Evolutionary conservation across 2,797 vertebrate species (phyloP).

Genomic region (Meriones psammophilus): DNA sequence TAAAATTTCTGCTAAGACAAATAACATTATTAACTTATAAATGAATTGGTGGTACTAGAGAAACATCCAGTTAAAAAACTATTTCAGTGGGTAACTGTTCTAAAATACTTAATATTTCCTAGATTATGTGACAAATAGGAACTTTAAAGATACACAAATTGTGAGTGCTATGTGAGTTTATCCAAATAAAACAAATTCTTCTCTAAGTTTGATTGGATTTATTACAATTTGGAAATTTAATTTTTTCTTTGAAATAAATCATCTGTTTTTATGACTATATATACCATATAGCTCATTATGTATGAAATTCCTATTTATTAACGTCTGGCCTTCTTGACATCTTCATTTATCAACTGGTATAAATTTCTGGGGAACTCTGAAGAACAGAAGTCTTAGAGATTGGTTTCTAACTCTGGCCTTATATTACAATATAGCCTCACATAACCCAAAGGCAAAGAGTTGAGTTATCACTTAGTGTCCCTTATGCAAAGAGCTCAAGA

Average conservation of each 20-base stretch:
- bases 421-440: background rate
- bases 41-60: background rate
- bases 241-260: background rate
- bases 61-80: background rate
- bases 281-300: background rate
- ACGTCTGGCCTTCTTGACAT: background rate
- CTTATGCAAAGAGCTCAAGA: background rate
- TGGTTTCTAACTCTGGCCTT: background rate
- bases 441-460: background rate
- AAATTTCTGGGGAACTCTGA: background rate
- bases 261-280: background rate
- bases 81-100: background rate
- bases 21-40: conserved; percentile 1
- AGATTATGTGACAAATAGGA: background rate
- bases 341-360: background rate
- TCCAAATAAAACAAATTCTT: conserved; percentile 12
- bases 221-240: conserved; percentile 16
- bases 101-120: background rate
- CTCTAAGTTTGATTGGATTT: background rate
- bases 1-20: background rate
- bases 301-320: conserved; percentile 4
- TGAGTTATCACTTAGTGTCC: background rate
- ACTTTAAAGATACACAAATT: conserved; percentile 22
- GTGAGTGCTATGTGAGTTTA: background rate
- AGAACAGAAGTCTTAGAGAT: background rate